phyloP scores from a whole-genome alignment of 37 sponge, comb jelly and placozoan genomes.

The Chondrosia reniformis region DNA sequence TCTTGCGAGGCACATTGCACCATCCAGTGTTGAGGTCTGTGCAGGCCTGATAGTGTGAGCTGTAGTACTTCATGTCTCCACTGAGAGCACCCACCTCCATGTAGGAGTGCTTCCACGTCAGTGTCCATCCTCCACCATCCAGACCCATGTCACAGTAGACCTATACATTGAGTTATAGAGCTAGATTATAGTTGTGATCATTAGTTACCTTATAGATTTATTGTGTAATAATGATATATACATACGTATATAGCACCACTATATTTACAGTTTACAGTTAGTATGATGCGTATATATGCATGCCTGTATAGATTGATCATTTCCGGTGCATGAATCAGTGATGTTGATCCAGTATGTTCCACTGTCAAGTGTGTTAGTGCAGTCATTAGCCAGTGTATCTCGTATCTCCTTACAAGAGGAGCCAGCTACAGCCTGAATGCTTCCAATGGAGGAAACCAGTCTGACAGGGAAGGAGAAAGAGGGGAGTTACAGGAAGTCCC shows the following conservation, averaged over 20 bases:
- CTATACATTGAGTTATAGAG: no score
- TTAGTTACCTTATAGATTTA: no score
- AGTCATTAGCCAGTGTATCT: neutral
- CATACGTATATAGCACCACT: neutral
- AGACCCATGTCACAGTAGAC: constrained; percentile 15
- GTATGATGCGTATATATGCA: neutral
- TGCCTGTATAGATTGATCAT: neutral
- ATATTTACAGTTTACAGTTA: neutral
- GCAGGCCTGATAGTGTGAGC: constrained; percentile 7
- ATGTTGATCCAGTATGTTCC: neutral
- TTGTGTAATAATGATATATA: no score
- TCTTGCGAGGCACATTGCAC: constrained; percentile 17
- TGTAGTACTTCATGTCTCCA: constrained; percentile 21
- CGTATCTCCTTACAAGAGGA: constrained; percentile 4
- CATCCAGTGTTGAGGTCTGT: constrained; percentile 10
- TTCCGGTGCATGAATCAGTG: neutral
- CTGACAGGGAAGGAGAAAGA: no score
- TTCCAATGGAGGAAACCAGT: neutral
- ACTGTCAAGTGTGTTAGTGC: neutral
- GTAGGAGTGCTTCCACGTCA: constrained; percentile 13
- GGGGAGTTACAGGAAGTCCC: no score
- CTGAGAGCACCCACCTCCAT: constrained; percentile 14
- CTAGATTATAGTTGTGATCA: no score
- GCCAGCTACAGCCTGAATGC: neutral
- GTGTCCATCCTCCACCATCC: constrained; percentile 7